Conservation (phyloP, 2,113 vertebrate genomes). For the Zonotrichia leucophrys region DNA sequence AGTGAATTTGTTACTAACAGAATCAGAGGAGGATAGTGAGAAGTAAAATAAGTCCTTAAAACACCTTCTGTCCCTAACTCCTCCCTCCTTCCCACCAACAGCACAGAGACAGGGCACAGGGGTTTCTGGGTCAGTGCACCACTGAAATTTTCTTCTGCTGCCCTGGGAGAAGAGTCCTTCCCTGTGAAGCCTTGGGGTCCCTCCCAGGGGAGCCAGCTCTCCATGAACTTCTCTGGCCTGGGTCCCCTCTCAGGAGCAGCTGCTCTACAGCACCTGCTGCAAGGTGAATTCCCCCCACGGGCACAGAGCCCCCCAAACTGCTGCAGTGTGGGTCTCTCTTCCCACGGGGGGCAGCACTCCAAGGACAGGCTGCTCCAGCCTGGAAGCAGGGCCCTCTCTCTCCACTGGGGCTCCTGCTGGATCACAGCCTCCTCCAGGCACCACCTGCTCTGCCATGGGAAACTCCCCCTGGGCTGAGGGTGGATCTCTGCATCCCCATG, state of each 20-base stretch:
- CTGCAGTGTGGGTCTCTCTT: accelerated
- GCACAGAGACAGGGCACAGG: not conserved
- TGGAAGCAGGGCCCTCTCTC: not conserved
- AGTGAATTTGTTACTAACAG: not conserved
- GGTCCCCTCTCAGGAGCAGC: not conserved
- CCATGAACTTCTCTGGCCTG: accelerated
- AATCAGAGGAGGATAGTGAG: not conserved
- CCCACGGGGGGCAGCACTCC: not conserved
- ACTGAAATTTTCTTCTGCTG: not conserved
- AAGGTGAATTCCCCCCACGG: accelerated
- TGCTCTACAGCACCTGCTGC: not conserved
- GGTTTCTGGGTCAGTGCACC: not conserved
- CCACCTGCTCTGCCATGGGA: not conserved
- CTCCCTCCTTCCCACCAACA: not conserved
- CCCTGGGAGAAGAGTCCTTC: not conserved
- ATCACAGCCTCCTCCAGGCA: not conserved
- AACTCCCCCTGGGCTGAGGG: not conserved
- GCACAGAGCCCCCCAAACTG: not conserved
- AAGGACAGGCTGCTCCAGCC: not conserved
- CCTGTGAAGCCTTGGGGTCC: not conserved
- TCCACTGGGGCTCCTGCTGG: not conserved
- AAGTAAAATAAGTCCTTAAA: not conserved
- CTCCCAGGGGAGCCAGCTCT: accelerated
- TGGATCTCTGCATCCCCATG: not conserved
- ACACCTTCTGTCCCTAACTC: not conserved